These are phyloP conservation scores for Clostera curtula DNA, from an alignment of 2,888 invertebrate species.

Conservation along the genomic window DNA sequence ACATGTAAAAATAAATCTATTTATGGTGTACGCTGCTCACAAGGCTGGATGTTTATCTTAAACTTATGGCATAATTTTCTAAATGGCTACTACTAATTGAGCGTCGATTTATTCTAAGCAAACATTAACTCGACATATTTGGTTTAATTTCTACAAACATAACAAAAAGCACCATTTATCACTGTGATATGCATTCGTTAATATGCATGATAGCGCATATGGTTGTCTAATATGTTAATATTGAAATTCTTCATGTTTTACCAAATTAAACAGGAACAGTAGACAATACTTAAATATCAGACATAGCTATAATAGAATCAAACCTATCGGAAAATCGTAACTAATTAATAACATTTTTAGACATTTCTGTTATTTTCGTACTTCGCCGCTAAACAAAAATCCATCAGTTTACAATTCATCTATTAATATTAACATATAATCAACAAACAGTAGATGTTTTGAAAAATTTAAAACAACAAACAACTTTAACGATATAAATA, in stretches of 20 bases:
- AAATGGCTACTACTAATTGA: slow-evolving; percentile 38
- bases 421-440: slow-evolving; percentile 31
- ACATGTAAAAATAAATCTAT: background rate
- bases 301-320: no score
- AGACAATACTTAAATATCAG: no score
- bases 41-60: slow-evolving; percentile 23
- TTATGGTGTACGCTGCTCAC: slow-evolving; percentile 9
- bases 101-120: slow-evolving; percentile 40
- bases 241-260: no score
- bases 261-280: no score
- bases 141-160: slow-evolving; percentile 57
- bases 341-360: no score
- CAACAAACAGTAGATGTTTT: slow-evolving; percentile 28
- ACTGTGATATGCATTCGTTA: slow-evolving; percentile 50
- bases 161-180: slow-evolving; percentile 61
- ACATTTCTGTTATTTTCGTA: no score
- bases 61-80: slow-evolving; percentile 43
- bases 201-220: background rate
- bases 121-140: slow-evolving; percentile 46
- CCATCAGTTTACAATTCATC: no score
- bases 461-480: slow-evolving; percentile 11
- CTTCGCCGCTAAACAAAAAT: no score
- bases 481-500: no score
- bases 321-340: no score
- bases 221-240: no score